Evolutionary conservation across 2,888 invertebrate genomes (phyloP).

Genomic region (Melieria omissa): DNA sequence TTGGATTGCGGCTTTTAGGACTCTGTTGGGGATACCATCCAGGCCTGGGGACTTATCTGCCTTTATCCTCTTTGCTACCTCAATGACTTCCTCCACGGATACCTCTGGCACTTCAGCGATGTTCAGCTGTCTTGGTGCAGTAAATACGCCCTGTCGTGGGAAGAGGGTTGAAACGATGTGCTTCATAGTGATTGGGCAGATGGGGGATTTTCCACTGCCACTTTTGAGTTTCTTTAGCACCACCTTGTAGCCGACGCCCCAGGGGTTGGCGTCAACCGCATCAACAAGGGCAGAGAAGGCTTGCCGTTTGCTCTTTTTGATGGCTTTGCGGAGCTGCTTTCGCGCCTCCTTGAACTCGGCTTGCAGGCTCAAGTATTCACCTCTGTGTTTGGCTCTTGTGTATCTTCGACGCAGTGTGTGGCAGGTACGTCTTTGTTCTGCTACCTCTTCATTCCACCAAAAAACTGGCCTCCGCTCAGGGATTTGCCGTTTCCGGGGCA

Average conservation of each 20-base stretch:
- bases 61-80: not conserved
- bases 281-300: not conserved
- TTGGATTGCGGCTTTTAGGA: not conserved
- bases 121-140: not conserved
- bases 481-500: too few species aligned
- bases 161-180: not conserved
- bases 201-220: not conserved
- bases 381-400: too few species aligned
- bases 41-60: not conserved
- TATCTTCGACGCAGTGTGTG: too few species aligned
- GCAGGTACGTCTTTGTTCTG: too few species aligned
- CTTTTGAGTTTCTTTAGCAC: not conserved
- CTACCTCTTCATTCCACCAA: too few species aligned
- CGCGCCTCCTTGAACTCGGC: not conserved
- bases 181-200: not conserved
- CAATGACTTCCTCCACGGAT: not conserved
- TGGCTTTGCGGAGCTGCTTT: not conserved
- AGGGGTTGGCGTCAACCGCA: not conserved
- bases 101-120: not conserved
- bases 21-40: slow-evolving; percentile 1
- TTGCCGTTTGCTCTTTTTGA: not conserved
- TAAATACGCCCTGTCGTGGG: not conserved
- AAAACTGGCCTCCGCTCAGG: too few species aligned
- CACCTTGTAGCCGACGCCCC: not conserved
- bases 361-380: not conserved